Evolutionary conservation across 2,797 vertebrate genomes (phyloP).

Genomic region (Staurois parvus): DNA sequence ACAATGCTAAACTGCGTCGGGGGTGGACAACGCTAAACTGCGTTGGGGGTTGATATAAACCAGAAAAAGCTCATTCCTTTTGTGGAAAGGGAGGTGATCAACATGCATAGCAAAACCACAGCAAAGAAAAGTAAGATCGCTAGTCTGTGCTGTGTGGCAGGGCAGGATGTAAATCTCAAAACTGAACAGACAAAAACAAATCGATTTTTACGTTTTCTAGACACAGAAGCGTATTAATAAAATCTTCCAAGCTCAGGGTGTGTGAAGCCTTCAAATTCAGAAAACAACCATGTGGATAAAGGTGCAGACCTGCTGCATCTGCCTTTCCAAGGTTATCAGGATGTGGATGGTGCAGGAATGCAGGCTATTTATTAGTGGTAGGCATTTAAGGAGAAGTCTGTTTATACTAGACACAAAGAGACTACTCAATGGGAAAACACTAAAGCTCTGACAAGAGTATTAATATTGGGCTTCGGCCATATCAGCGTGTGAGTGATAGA

Average conservation of each 20-base stretch:
- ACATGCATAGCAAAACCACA: too few relatives aligned
- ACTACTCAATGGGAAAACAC: conserved; percentile 16
- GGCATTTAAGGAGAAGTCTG: conserved; percentile 22
- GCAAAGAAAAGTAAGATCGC: too few relatives aligned
- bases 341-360: conserved; percentile 51
- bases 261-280: conserved; percentile 18
- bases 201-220: too few relatives aligned
- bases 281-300: conserved; percentile 49
- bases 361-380: conserved; percentile 49
- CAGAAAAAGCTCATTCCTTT: too few relatives aligned
- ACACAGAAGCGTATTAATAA: too few relatives aligned
- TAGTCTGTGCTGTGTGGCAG: too few relatives aligned
- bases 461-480: conserved; percentile 7
- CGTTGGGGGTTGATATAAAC: too few relatives aligned
- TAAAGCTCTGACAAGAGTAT: neutral
- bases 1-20: too few relatives aligned
- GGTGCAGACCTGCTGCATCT: conserved; percentile 43
- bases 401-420: conserved; percentile 50
- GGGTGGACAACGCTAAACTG: too few relatives aligned
- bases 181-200: too few relatives aligned
- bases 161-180: too few relatives aligned
- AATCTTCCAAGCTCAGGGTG: neutral
- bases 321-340: conserved; percentile 54
- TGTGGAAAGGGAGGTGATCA: too few relatives aligned
- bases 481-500: conserved; percentile 18